These are phyloP conservation scores for Chalcis sispes DNA, from an alignment of 2,888 invertebrate species.

Conservation along the genomic window DNA sequence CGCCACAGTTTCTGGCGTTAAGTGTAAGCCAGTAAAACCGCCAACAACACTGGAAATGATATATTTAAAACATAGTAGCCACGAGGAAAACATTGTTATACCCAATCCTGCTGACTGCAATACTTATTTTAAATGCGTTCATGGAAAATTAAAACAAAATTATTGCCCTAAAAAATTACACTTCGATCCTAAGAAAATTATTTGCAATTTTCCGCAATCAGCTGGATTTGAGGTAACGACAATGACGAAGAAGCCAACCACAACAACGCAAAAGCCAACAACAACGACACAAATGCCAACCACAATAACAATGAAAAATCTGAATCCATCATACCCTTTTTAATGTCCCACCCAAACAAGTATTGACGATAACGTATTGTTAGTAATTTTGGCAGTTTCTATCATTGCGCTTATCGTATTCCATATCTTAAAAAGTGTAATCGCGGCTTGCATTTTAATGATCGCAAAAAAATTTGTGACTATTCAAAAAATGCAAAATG, in stretches of 20 bases:
- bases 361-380: too few relatives aligned
- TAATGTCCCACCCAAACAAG: too few relatives aligned
- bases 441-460: background rate
- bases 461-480: background rate
- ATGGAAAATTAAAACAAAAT: too few relatives aligned
- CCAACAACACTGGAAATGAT: too few relatives aligned
- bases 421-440: background rate
- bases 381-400: background rate
- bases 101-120: constrained; percentile 12
- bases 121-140: too few relatives aligned
- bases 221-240: constrained; percentile 3
- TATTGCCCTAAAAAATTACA: too few relatives aligned
- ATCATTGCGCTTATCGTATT: background rate
- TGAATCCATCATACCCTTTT: background rate
- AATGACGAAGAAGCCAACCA: background rate
- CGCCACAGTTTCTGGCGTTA: too few relatives aligned
- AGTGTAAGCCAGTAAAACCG: too few relatives aligned
- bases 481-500: background rate
- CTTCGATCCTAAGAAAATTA: background rate
- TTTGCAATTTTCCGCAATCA: background rate
- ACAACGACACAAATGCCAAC: background rate
- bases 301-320: background rate
- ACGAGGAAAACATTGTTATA: background rate
- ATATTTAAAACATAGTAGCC: too few relatives aligned
- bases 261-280: background rate